phyloP scores from a whole-genome alignment of 92 coral and sea anemone species.

The Pocillopora meandrina region DNA sequence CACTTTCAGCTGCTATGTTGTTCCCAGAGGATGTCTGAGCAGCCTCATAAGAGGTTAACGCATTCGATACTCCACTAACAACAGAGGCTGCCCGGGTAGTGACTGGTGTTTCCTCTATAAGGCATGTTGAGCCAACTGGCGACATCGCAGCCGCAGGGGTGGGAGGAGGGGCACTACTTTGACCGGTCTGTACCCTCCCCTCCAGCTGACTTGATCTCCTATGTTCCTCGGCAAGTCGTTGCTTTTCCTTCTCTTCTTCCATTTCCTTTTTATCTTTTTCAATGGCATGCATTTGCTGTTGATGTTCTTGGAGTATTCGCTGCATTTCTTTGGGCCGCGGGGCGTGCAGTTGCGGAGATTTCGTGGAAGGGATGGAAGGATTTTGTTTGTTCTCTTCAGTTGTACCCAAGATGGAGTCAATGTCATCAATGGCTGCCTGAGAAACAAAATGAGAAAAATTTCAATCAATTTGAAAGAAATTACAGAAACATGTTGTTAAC shows the following conservation, averaged over 20 bases:
- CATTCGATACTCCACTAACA: conserved; percentile 12
- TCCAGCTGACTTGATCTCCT: conserved; percentile 27
- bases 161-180: conserved; percentile 82
- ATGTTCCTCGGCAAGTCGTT: conserved; percentile 55
- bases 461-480: background rate
- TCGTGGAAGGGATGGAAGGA: conserved; percentile 67
- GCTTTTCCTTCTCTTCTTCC: conserved; percentile 69
- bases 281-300: conserved; percentile 76
- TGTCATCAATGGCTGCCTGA: conserved; percentile 93
- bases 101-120: conserved; percentile 13
- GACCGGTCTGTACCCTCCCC: conserved; percentile 62
- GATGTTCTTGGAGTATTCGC: conserved; percentile 89
- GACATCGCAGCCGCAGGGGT: conserved; percentile 64
- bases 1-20: background rate
- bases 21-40: background rate
- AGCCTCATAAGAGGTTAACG: background rate
- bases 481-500: too few species aligned
- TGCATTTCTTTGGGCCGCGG: conserved; percentile 99
- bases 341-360: conserved; percentile 93
- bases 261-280: conserved; percentile 83
- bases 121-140: conserved; percentile 60
- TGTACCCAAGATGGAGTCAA: conserved; percentile 90
- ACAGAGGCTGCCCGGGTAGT: conserved; percentile 34
- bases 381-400: conserved; percentile 86
- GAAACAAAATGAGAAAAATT: background rate